phyloP scores from a whole-genome alignment of 2,888 invertebrate genomes.

The Eilema sororculum region DNA sequence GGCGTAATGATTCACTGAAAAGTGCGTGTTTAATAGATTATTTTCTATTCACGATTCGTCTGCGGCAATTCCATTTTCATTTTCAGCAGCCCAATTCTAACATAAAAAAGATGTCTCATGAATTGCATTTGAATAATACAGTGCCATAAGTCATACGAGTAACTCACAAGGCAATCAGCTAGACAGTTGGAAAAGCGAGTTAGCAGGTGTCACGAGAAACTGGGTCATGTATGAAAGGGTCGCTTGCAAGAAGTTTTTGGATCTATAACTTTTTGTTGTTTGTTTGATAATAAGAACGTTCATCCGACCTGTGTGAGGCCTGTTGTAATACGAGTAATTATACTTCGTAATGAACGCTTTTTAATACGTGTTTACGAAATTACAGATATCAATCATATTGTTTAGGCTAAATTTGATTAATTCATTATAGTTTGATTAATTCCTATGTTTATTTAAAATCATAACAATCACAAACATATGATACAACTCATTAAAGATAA shows the following conservation, averaged over 20 bases:
- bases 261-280: background rate
- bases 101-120: background rate
- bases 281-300: background rate
- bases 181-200: background rate
- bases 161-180: background rate
- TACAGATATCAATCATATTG: too few relatives aligned
- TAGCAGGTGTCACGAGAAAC: background rate
- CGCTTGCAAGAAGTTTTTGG: background rate
- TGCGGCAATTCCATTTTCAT: background rate
- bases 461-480: too few relatives aligned
- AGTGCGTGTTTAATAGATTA: background rate
- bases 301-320: background rate
- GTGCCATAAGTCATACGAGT: background rate
- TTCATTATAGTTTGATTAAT: too few relatives aligned
- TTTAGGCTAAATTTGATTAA: too few relatives aligned
- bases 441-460: too few relatives aligned
- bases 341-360: background rate
- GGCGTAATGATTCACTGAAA: too few relatives aligned
- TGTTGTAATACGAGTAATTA: background rate
- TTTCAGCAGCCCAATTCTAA: background rate
- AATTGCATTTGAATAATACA: slow-evolving; percentile 12
- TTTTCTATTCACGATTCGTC: too few relatives aligned
- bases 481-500: too few relatives aligned
- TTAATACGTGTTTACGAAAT: too few relatives aligned
- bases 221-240: background rate